A percentile compares a stretch with the other conserved stretches of the same genome.
These are phyloP conservation scores for Philaethria dido DNA, from an alignment of 2,888 invertebrate genomes.

Conservation along the genomic window DNA sequence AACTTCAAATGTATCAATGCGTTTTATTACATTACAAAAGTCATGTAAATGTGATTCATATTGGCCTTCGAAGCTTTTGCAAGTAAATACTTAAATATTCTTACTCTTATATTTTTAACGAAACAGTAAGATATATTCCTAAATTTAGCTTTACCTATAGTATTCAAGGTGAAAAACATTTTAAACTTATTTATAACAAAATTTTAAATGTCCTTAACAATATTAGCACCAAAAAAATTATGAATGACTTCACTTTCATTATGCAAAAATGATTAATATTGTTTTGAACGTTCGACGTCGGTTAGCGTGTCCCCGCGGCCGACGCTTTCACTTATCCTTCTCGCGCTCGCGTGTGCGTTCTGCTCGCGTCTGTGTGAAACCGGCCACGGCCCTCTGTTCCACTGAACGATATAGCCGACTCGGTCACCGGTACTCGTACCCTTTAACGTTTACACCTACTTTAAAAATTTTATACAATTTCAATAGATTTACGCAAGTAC, in stretches of 20 bases:
- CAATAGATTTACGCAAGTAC: too few species aligned
- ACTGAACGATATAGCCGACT: conserved; percentile 61
- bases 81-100: neutral
- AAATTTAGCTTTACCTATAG: neutral
- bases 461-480: neutral
- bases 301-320: conserved; percentile 44
- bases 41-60: neutral
- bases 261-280: conserved; percentile 40
- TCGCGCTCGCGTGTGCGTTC: conserved; percentile 39
- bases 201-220: neutral
- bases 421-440: conserved; percentile 50
- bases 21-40: neutral
- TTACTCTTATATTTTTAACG: neutral
- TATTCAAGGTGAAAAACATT: neutral
- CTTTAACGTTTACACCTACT: conserved; percentile 23
- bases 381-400: conserved; percentile 46
- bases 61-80: neutral
- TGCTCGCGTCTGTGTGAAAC: conserved; percentile 47
- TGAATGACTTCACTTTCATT: conserved; percentile 41
- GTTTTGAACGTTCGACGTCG: conserved; percentile 39
- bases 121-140: neutral
- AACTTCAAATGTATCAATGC: neutral
- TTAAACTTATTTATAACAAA: neutral
- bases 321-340: conserved; percentile 57
- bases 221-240: neutral